Evolutionary conservation across 2,113 vertebrate genomes (phyloP).

Genomic region (Menura novaehollandiae): DNA sequence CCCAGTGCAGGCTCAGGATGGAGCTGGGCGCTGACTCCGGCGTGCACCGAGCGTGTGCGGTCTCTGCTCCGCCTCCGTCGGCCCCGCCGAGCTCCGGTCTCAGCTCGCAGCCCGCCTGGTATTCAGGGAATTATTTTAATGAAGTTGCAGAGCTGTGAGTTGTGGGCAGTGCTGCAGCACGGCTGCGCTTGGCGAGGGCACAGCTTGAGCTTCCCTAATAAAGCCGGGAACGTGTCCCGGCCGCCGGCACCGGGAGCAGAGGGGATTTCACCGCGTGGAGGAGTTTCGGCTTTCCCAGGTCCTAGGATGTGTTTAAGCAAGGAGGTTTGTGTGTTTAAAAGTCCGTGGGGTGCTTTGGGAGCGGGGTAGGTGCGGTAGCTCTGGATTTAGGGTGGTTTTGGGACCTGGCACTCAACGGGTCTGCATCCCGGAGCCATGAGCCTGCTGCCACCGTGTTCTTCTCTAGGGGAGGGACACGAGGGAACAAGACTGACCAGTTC

Average conservation of each 20-base stretch:
- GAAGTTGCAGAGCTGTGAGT: neutral
- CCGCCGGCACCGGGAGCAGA: fast-evolving
- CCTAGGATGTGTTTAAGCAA: fast-evolving
- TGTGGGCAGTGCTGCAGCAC: neutral
- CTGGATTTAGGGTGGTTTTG: fast-evolving
- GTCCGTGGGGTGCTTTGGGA: fast-evolving
- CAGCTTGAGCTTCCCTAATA: fast-evolving
- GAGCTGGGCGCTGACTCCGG: neutral
- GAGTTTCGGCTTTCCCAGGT: fast-evolving
- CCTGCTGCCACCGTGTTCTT: neutral
- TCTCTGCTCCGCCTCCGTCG: neutral
- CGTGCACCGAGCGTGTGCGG: fast-evolving
- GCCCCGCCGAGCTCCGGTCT: neutral
- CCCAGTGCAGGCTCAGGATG: fast-evolving
- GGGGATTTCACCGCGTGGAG: fast-evolving
- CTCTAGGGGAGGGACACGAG: neutral
- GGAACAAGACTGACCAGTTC: slow-evolving; percentile 57
- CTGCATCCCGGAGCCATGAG: neutral
- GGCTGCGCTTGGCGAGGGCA: neutral
- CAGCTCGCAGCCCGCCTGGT: neutral
- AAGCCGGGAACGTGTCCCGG: neutral
- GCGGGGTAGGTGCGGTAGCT: fast-evolving
- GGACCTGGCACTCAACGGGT: fast-evolving
- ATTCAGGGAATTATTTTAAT: neutral
- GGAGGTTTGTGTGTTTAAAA: neutral